Evolutionary conservation across 2,888 invertebrate species (phyloP), one percentile per base, ranked within the genome.

Genomic region (Leistus spinibarbis): DNA sequence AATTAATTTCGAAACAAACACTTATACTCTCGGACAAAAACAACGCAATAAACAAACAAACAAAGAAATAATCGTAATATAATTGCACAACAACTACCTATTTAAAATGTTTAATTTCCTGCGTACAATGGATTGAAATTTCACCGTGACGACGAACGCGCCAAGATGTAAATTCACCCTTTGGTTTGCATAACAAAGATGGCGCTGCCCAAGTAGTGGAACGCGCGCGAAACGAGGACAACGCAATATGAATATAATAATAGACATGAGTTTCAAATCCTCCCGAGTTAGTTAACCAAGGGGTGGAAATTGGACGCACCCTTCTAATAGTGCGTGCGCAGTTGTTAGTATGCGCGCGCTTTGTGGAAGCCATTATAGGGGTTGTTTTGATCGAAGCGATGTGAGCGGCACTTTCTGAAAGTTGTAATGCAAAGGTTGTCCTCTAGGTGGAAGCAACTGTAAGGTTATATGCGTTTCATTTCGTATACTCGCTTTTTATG

Each of bases 31-130:
- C 23, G 27, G n/a, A 13, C 23, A 9, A n/a, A 9, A 64, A 23
- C 64, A 22, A 69, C 69, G 13, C 63, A 64, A 20, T 22, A 7
- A 4, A 60, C 22, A 71, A 73, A 56, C 27, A 73, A 73, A 73
- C 60, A 73, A 73, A 57, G 73, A 73, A 73, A 73, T 73, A 73
- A 73, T 73, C 73, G 73, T 73, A 73, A 73, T 67, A 73, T 73
- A 73, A 73, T 73, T 73, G 66, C 66, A 27, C 23, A 27, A 20
- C 72, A 57, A 57, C 65, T 66, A 71, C 53, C 65, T 73, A 73
- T 73, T 73, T 73, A 73, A 73, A 73, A 73, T 67, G 73, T 73
- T 67, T 73, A 73, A 73, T 73, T 73, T 73, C 73, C 73, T 73
- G 73, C 23, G 23, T 54, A 63, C 71, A 71, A 71, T 71, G 71